Evolutionary conservation across 2,797 vertebrate species (phyloP).

Genomic region (Euphonia xanthogaster): DNA sequence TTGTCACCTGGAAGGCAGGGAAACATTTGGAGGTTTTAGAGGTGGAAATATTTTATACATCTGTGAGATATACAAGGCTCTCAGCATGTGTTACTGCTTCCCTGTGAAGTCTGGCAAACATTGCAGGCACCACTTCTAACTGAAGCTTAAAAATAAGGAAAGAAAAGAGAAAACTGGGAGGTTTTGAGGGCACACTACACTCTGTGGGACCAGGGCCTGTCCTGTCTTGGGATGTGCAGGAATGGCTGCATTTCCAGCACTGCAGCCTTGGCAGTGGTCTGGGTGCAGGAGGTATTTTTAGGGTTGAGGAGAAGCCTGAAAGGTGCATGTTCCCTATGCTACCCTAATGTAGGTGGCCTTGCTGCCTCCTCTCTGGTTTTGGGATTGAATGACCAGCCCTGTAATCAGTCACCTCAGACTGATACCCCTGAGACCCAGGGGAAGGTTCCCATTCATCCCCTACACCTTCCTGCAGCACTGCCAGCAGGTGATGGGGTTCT

Average conservation of each 20-base stretch:
- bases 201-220: accelerated
- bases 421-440: neutral
- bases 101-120: neutral
- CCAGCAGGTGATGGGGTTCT: neutral
- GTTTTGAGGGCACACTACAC: neutral
- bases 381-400: neutral
- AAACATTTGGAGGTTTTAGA: neutral
- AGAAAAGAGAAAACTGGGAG: neutral
- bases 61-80: conserved; percentile 2
- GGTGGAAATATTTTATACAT: conserved; percentile 21
- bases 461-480: accelerated
- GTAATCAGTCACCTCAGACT: neutral
- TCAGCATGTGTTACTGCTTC: neutral
- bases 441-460: neutral
- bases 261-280: neutral
- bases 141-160: neutral
- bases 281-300: neutral
- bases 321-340: neutral
- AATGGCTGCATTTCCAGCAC: neutral
- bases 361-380: neutral
- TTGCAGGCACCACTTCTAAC: neutral
- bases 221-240: neutral
- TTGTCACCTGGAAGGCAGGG: conserved; percentile 11
- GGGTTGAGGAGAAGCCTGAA: neutral
- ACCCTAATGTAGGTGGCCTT: neutral